phyloP scores from a whole-genome alignment of 2,113 vertebrate species.

The Pogona vitticeps region DNA sequence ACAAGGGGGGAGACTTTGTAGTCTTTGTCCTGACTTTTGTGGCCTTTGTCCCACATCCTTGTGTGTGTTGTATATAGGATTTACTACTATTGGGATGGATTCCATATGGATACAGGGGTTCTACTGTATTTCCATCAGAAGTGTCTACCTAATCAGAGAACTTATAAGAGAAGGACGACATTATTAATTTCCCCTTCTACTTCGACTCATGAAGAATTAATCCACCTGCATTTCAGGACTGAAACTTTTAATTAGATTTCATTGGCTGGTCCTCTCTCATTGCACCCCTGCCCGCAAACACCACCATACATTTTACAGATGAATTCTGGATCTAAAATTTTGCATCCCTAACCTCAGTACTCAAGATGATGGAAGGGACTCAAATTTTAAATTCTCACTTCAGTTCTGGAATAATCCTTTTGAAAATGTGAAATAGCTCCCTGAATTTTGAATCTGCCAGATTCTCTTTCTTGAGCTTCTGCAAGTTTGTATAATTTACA shows the following conservation, averaged over 20 bases:
- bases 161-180: neutral
- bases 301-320: neutral
- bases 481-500: neutral
- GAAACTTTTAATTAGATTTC: neutral
- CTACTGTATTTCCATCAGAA: neutral
- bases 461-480: neutral
- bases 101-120: too few relatives aligned
- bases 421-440: neutral
- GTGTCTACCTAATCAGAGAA: neutral
- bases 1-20: too few relatives aligned
- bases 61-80: too few relatives aligned
- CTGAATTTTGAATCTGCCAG: neutral
- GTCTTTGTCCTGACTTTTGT: too few relatives aligned
- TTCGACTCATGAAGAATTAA: neutral
- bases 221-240: neutral
- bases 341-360: neutral
- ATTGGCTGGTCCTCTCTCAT: neutral
- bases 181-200: neutral
- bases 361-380: neutral
- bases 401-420: neutral
- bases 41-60: too few relatives aligned
- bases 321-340: neutral
- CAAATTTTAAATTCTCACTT: neutral
- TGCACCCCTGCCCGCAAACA: neutral
- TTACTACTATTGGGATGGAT: too few relatives aligned